phyloP scores from a whole-genome alignment of 2,797 vertebrate species.

The Lophotriccus pileatus region DNA sequence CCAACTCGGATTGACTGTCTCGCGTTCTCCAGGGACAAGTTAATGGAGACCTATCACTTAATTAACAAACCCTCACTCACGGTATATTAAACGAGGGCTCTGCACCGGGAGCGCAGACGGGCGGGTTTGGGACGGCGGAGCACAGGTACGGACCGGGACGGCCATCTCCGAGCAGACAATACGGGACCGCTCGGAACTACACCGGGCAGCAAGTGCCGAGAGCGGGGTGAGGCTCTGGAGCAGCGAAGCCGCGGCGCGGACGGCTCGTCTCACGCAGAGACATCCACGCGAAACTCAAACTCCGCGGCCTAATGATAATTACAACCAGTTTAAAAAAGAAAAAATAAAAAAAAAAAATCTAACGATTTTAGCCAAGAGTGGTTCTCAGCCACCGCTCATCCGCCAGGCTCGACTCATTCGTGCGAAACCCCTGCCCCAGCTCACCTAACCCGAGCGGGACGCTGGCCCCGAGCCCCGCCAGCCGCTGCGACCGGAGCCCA shows the following conservation, averaged over 20 bases:
- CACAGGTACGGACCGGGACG: background rate
- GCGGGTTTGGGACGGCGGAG: background rate
- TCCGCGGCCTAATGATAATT: background rate
- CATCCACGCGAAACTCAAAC: background rate
- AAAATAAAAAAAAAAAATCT: background rate
- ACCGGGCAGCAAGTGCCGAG: background rate
- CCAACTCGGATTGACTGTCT: constrained; percentile 81
- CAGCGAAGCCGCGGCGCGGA: background rate
- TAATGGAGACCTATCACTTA: constrained; percentile 88
- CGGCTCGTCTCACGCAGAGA: background rate
- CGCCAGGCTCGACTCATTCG: background rate
- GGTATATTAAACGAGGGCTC: constrained; percentile 49
- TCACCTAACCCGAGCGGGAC: background rate
- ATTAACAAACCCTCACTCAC: constrained; percentile 83
- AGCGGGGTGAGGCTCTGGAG: background rate
- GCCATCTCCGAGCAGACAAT: background rate
- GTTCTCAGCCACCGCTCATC: background rate
- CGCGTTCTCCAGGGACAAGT: constrained; percentile 85
- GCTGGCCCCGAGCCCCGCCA: background rate
- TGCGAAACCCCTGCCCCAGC: background rate
- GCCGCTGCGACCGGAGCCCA: background rate
- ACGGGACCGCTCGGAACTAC: background rate
- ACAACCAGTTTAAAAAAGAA: background rate
- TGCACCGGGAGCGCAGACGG: background rate
- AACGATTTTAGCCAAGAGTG: background rate